Evolutionary conservation across 2,797 vertebrate species (phyloP).

Genomic region (Mareca penelope): DNA sequence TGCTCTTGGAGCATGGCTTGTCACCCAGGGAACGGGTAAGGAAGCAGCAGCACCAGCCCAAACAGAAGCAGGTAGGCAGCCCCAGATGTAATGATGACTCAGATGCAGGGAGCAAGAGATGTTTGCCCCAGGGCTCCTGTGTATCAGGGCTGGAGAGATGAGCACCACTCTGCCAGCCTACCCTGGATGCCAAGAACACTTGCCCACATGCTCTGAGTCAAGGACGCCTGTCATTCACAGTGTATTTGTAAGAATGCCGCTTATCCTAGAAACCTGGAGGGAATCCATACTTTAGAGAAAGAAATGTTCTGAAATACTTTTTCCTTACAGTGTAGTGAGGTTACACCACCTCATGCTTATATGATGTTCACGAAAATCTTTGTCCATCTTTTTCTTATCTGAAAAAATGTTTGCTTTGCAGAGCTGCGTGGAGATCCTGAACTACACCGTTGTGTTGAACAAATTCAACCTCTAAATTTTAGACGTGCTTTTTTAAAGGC

Average conservation of each 20-base stretch:
- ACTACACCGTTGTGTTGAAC: neutral
- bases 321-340: neutral
- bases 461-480: neutral
- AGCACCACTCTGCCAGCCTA: neutral
- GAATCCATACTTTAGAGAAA: neutral
- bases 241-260: neutral
- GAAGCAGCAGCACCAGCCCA: neutral
- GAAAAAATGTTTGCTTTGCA: neutral
- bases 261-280: neutral
- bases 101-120: neutral
- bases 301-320: neutral
- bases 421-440: neutral
- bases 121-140: fast-evolving
- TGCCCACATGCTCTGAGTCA: neutral
- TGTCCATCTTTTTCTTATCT: neutral
- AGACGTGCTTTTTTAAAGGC: neutral
- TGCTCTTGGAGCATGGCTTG: neutral
- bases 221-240: neutral
- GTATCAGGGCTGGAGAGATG: neutral
- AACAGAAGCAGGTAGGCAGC: neutral
- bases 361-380: neutral
- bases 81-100: too few species aligned
- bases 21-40: fast-evolving
- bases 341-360: neutral
- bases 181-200: neutral